These are phyloP conservation scores for Archips crataeganus DNA, from an alignment of 2,888 invertebrate genomes.

Conservation along the genomic window DNA sequence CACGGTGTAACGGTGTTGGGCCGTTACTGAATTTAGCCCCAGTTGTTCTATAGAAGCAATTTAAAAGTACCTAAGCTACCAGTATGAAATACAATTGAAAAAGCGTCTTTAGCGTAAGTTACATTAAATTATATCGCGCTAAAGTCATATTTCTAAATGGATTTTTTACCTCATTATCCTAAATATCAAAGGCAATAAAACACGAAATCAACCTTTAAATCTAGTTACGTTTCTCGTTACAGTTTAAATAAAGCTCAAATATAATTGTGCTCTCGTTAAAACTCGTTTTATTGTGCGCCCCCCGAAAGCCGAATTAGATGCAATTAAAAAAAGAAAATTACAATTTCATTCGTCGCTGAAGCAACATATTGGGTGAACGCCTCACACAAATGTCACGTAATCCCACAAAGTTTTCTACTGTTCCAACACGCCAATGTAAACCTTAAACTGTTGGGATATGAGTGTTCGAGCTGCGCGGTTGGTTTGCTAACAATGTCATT, in stretches of 20 bases:
- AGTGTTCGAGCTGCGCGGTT: slow-evolving; percentile 10
- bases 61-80: too few relatives aligned
- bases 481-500: slow-evolving; percentile 57
- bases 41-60: too few relatives aligned
- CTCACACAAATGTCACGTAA: slow-evolving; percentile 80
- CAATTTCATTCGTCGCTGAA: slow-evolving; percentile 68
- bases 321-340: slow-evolving; percentile 82
- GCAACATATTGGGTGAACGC: slow-evolving; percentile 81
- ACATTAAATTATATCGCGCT: neutral
- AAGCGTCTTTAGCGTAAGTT: too few relatives aligned
- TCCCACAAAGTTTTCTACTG: slow-evolving; percentile 45
- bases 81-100: too few relatives aligned
- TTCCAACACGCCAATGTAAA: slow-evolving; percentile 43
- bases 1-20: too few relatives aligned
- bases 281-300: slow-evolving; percentile 38
- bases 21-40: too few relatives aligned
- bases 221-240: slow-evolving; percentile 43
- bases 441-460: slow-evolving; percentile 47
- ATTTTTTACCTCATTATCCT: neutral
- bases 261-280: slow-evolving; percentile 41
- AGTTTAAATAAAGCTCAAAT: slow-evolving; percentile 41
- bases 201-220: slow-evolving; percentile 35
- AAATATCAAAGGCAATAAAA: slow-evolving; percentile 6
- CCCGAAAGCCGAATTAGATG: slow-evolving; percentile 60
- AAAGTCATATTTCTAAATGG: neutral